A percentile compares a stretch with the other conserved stretches of the same genome.
Conservation (phyloP, 2,888 invertebrate species). For the Macropis europaea region DNA sequence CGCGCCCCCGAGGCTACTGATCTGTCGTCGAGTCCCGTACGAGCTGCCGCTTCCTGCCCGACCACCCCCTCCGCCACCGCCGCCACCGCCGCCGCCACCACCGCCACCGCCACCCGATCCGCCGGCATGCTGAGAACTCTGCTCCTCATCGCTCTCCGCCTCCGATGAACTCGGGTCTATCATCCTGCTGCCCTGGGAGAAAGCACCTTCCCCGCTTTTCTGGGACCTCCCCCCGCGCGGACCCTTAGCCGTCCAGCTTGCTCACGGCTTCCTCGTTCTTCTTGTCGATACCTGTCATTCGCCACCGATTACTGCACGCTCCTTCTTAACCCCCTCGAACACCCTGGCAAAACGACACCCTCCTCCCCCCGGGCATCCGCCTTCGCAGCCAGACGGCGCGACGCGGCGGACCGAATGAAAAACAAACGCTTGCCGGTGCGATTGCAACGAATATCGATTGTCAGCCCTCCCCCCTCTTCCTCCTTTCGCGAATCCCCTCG, state of each 20-base stretch:
- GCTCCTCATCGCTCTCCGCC: slow-evolving; percentile 96
- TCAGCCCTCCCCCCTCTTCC: slow-evolving; percentile 21
- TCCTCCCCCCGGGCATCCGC: no score
- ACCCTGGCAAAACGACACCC: no score
- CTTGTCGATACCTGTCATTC: neutral
- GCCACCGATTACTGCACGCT: neutral
- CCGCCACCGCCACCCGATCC: slow-evolving; percentile 67
- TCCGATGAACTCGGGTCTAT: slow-evolving; percentile 98
- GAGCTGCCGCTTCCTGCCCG: slow-evolving; percentile 66
- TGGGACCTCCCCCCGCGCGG: slow-evolving; percentile 47
- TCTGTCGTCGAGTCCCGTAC: slow-evolving; percentile 79
- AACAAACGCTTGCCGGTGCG: slow-evolving; percentile 53
- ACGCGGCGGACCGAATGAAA: slow-evolving; percentile 30
- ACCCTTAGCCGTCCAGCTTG: slow-evolving; percentile 49
- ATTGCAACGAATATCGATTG: slow-evolving; percentile 63
- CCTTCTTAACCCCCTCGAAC: neutral
- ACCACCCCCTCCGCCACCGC: slow-evolving; percentile 67
- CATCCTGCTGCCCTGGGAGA: slow-evolving; percentile 82
- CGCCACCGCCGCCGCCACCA: slow-evolving; percentile 72
- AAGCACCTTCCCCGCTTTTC: slow-evolving; percentile 20
- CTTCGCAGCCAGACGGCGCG: no score
- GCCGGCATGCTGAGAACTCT: slow-evolving; percentile 82
- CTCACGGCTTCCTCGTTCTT: slow-evolving; percentile 55
- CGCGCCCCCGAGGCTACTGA: slow-evolving; percentile 70
- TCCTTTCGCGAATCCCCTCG: slow-evolving; percentile 24